Evolutionary conservation across 2,888 invertebrate species (phyloP).

Genomic region (Lochmaea capreae): DNA sequence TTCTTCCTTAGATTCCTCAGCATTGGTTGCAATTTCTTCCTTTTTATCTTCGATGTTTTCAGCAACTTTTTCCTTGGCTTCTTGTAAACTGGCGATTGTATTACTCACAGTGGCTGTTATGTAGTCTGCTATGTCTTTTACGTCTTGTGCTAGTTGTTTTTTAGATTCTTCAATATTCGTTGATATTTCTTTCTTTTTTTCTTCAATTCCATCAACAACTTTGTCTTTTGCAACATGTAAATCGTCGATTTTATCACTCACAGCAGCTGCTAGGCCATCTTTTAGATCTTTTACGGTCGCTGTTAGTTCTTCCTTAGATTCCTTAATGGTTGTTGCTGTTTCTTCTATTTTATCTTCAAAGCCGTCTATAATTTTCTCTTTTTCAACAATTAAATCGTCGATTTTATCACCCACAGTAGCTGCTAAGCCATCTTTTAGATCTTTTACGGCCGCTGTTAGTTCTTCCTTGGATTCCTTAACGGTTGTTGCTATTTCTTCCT

Average conservation of each 20-base stretch:
- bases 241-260: not conserved
- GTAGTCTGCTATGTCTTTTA: slow-evolving; percentile 13
- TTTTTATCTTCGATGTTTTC: not conserved
- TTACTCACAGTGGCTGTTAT: slow-evolving; percentile 3
- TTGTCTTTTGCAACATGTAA: not conserved
- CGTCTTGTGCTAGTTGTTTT: slow-evolving; percentile 10
- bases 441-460: not conserved
- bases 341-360: slow-evolving; percentile 9
- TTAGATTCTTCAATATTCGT: slow-evolving; percentile 1
- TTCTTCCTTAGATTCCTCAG: not conserved
- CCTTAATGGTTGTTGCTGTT: not conserved
- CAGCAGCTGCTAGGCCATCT: not conserved
- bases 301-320: not conserved
- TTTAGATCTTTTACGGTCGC: slow-evolving; percentile 15
- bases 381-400: not conserved
- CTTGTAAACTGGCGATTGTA: not conserved
- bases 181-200: slow-evolving; percentile 6
- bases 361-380: not conserved
- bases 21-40: not conserved
- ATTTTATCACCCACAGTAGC: not conserved
- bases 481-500: not conserved
- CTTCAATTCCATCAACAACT: slow-evolving; percentile 8
- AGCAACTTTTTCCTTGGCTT: not conserved
- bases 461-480: not conserved
- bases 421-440: not conserved